Evolutionary conservation across 2,888 invertebrate genomes (phyloP), one percentile per base, ranked within the genome.

Genomic region (Lithosia quadra): DNA sequence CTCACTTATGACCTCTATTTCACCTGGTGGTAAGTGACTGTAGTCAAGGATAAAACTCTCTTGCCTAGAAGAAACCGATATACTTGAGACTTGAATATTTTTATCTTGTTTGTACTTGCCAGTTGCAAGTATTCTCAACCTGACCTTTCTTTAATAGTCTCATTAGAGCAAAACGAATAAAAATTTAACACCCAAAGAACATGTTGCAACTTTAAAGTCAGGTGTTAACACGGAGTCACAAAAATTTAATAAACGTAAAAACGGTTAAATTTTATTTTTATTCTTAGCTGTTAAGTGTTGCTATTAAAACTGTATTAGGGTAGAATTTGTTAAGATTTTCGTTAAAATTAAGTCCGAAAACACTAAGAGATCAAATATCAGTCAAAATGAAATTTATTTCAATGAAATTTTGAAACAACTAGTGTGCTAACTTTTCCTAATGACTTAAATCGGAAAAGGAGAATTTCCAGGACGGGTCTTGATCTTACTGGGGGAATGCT

Each of bases 141-240:
- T 18, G 33, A 8, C 49, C 7, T 49, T 49, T n/a, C 49, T 49
- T 49, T 49, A n/a, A 49, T n/a, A 49, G n/a, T 49, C 49, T 49
- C n/a, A 60, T 73, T 76, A 34, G 43, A 56, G 57, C 66, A 63
- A 59, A 61, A 28, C 43, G 68, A 68, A 77, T 76, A 72, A 63
- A 68, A 64, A 10, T 62, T 63, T 74, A 65, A 77, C 69, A 63
- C 43, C 60, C 43, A 21, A 18, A 63, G 53, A 64, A 69, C 58
- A 66, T 69, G 74, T 67, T 61, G 34, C 55, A 43, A 58, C 22
- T 68, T 18, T 67, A 68, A 73, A 69, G 49, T 49, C 49, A 49
- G 49, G 49, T 67, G 66, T 56, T 63, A 63, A 33, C 21, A 7
- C n/a, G 2, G 1, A 33, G 24, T 49, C n/a, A n/a, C 63, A 63